Evolutionary conservation across 2,888 invertebrate species (phyloP).

Genomic region (Zhengitettix transpicula): DNA sequence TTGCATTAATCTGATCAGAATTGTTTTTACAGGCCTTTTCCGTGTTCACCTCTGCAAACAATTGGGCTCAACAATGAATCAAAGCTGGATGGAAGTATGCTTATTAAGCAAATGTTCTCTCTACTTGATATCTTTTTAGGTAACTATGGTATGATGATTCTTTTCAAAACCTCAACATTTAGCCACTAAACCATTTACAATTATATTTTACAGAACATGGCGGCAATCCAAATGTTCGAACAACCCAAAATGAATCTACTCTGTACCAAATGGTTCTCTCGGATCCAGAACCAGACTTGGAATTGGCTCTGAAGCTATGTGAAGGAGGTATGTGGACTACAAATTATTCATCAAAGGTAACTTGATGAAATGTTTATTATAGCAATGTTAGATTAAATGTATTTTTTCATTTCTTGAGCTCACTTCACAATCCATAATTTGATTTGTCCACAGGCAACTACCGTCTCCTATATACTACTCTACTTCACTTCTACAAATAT

Average conservation of each 20-base stretch:
- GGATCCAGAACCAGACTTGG: constrained; percentile 1
- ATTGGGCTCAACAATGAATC: constrained; percentile 6
- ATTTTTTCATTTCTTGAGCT: too few relatives aligned
- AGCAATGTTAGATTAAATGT: too few relatives aligned
- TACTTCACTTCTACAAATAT: too few relatives aligned
- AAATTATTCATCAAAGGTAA: too few relatives aligned
- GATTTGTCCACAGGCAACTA: too few relatives aligned
- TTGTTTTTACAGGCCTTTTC: too few relatives aligned
- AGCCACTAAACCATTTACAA: neutral
- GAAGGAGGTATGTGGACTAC: constrained; percentile 3
- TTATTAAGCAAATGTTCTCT: constrained; percentile 8
- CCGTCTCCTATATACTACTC: too few relatives aligned
- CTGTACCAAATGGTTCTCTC: constrained; percentile 10
- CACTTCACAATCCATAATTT: too few relatives aligned
- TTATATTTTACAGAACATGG: constrained; percentile 7
- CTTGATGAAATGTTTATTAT: too few relatives aligned
- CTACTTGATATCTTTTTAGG: constrained; percentile 11
- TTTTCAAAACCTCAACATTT: neutral
- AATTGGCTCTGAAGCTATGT: constrained; percentile 4
- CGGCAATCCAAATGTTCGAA: constrained; percentile 13
- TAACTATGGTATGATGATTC: neutral
- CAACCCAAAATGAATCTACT: constrained; percentile 10
- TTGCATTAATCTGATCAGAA: too few relatives aligned
- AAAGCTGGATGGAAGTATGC: neutral
- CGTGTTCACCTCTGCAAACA: neutral